Conservation (phyloP, 2,113 vertebrate genomes). For the Epinephelus moara region DNA sequence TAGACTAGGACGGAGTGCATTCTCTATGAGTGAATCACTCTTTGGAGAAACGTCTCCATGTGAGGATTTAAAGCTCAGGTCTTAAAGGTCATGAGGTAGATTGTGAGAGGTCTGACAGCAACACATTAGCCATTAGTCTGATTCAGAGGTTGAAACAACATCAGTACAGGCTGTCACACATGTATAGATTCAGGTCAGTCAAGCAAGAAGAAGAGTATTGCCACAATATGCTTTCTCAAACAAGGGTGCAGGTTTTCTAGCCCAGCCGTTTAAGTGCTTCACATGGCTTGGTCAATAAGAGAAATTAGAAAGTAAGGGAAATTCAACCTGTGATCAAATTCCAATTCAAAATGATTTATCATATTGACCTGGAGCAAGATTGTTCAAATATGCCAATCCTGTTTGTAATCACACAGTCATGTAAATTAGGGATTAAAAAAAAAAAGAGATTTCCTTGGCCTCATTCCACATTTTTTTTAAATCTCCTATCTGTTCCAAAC, state of each 20-base stretch:
- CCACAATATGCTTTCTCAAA: constrained; percentile 19
- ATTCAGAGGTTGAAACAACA: constrained; percentile 61
- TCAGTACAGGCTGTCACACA: constrained; percentile 44
- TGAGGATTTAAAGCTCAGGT: constrained; percentile 47
- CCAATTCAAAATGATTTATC: constrained; percentile 1
- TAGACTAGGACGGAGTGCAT: constrained; percentile 59
- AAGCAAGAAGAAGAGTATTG: constrained; percentile 39
- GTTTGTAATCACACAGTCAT: constrained; percentile 11
- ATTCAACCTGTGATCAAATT: not conserved
- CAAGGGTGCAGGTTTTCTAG: constrained; percentile 2
- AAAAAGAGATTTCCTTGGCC: not conserved
- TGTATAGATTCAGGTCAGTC: constrained; percentile 41
- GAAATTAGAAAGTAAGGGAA: not conserved
- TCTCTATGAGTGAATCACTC: constrained; percentile 71
- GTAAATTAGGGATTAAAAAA: not conserved
- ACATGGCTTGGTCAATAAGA: not conserved
- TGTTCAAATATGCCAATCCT: not conserved
- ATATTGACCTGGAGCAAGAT: not conserved
- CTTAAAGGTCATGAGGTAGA: constrained; percentile 53
- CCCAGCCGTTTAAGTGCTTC: not conserved
- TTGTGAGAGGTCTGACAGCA: constrained; percentile 50
- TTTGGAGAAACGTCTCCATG: constrained; percentile 39
- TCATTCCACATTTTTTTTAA: constrained; percentile 2
- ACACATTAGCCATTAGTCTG: constrained; percentile 57
- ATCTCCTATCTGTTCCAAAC: not conserved